These are phyloP conservation scores for Athalia circularis DNA, from an alignment of 2,888 invertebrate species.

Conservation along the genomic window DNA sequence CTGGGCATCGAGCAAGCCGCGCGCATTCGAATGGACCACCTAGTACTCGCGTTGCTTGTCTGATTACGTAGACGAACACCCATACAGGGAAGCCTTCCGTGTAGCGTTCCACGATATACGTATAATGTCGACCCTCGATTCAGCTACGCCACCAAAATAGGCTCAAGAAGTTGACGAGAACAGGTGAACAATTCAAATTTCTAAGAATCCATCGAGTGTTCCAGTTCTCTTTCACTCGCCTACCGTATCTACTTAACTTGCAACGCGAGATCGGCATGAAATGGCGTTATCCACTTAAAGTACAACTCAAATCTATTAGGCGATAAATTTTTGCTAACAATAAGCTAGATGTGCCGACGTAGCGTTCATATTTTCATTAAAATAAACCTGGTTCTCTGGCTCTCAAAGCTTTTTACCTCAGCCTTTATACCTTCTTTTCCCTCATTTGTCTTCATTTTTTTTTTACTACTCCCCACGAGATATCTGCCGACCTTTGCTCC, in stretches of 20 bases:
- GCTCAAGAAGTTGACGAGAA: too few species aligned
- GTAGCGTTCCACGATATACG: neutral
- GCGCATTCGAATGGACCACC: constrained; percentile 30
- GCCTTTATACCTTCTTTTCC: neutral
- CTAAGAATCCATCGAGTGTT: too few species aligned
- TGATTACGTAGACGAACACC: constrained; percentile 20
- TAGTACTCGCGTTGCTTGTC: constrained; percentile 27
- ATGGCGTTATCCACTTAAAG: neutral
- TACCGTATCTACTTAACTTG: too few species aligned
- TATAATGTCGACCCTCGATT: neutral
- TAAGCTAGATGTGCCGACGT: constrained; percentile 18
- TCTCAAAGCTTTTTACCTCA: constrained; percentile 16
- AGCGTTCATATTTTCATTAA: constrained; percentile 37
- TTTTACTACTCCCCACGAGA: constrained; percentile 7
- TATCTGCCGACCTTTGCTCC: constrained; percentile 36
- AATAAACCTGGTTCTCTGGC: constrained; percentile 18
- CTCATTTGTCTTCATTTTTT: constrained; percentile 39
- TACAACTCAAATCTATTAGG: constrained; percentile 22
- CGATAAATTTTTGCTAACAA: constrained; percentile 21
- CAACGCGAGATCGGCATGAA: neutral
- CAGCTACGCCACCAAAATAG: neutral
- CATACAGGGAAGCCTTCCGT: neutral
- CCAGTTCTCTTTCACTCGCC: too few species aligned
- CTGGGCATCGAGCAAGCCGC: constrained; percentile 1
- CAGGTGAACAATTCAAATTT: too few species aligned